A percentile compares a stretch with the other conserved stretches of the same genome.
phyloP scores from a whole-genome alignment of 2,797 vertebrate species.

The Xenops minutus region DNA sequence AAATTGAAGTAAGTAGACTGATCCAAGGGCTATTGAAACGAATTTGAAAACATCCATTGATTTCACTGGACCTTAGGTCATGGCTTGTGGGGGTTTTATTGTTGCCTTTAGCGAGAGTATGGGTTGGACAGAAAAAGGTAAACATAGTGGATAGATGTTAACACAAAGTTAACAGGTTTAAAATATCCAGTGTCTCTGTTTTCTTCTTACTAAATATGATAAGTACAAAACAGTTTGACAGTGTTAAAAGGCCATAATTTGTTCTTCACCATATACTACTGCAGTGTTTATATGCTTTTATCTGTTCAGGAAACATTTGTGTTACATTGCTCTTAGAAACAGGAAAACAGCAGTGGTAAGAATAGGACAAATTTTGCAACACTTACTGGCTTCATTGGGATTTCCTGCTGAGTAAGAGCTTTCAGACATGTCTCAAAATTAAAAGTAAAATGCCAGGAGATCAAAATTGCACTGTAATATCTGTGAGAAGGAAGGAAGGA shows the following conservation, averaged over 20 bases:
- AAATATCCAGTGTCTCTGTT: background rate
- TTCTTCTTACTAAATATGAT: background rate
- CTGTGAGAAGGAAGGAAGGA: background rate
- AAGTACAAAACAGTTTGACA: background rate
- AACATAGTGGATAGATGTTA: constrained; percentile 4
- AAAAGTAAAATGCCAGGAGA: background rate
- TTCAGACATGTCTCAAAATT: background rate
- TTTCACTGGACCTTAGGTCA: constrained; percentile 36
- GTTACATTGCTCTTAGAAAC: background rate
- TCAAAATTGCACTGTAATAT: background rate
- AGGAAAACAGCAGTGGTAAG: background rate
- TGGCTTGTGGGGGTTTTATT: constrained; percentile 32
- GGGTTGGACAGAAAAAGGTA: constrained; percentile 5
- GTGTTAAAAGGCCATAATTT: background rate
- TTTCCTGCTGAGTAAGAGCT: background rate
- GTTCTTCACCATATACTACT: background rate
- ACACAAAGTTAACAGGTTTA: constrained; percentile 14
- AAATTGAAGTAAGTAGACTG: constrained; percentile 17
- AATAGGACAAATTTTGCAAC: background rate
- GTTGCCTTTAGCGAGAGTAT: constrained; percentile 3
- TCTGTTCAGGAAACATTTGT: background rate
- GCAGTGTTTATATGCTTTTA: background rate
- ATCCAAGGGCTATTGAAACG: constrained; percentile 46
- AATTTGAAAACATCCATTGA: constrained; percentile 54
- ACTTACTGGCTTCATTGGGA: background rate